A percentile compares a stretch with the other conserved stretches of the same genome.
These are phyloP conservation scores for Anoplophora glabripennis DNA, from an alignment of 1,140 invertebrate genomes.

Conservation along the genomic window DNA sequence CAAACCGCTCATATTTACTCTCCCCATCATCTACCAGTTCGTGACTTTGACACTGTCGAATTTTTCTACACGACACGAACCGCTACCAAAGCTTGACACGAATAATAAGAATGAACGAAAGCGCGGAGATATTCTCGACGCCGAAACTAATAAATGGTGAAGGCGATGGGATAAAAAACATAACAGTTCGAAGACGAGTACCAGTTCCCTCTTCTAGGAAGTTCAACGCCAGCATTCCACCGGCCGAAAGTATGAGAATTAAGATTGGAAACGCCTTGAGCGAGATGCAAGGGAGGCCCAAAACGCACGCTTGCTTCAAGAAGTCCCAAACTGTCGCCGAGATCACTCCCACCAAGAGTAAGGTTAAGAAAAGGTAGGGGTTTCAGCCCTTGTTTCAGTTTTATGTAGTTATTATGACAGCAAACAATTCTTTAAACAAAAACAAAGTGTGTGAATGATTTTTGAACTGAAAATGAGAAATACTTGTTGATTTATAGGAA, in stretches of 20 bases:
- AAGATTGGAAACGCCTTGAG: constrained; percentile 24
- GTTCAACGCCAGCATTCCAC: constrained; percentile 21
- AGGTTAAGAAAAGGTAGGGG: constrained; percentile 17
- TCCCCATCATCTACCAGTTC: too few species aligned
- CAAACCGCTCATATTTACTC: too few species aligned
- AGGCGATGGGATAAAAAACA: constrained; percentile 27
- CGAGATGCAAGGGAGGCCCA: constrained; percentile 12
- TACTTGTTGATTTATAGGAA: too few species aligned
- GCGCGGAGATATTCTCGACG: constrained; percentile 1
- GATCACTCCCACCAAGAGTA: constrained; percentile 31
- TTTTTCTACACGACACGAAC: too few species aligned
- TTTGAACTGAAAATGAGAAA: too few species aligned
- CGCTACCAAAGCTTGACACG: too few species aligned
- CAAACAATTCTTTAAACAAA: too few species aligned
- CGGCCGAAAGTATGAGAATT: constrained; percentile 21
- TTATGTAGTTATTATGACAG: too few species aligned
- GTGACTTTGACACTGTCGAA: too few species aligned
- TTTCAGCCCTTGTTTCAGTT: background rate
- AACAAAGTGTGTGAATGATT: too few species aligned
- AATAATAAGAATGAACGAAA: background rate
- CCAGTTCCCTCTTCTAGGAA: constrained; percentile 31
- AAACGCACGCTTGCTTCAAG: constrained; percentile 13
- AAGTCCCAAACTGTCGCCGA: constrained; percentile 33
- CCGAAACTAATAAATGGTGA: constrained; percentile 22
- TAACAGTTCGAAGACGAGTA: constrained; percentile 15